Conservation (phyloP, 2,797 vertebrate species). For the Pterois miles region DNA sequence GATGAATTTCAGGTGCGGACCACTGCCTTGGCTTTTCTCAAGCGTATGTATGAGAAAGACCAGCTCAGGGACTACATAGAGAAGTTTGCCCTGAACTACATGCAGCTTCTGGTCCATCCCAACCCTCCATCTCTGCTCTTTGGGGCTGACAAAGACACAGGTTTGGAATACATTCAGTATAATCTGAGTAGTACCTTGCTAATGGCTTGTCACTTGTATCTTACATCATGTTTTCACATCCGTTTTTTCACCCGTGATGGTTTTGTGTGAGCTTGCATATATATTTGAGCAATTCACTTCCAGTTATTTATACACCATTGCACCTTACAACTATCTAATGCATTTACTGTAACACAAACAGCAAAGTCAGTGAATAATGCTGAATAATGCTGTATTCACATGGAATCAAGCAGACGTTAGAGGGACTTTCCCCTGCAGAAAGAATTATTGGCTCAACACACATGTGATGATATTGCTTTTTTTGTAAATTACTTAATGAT, state of each 20-base stretch:
- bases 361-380: background rate
- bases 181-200: too few relatives aligned
- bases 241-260: fast-evolving
- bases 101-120: conserved; percentile 96
- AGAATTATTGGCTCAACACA: too few relatives aligned
- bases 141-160: conserved; percentile 95
- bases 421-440: too few relatives aligned
- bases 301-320: background rate
- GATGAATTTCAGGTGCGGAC: conserved; percentile 86
- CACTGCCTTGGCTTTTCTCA: conserved; percentile 92
- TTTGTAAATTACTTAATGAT: too few relatives aligned
- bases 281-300: background rate
- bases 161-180: conserved; percentile 58
- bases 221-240: background rate
- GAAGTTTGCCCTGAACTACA: conserved; percentile 95
- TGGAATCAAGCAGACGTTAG: fast-evolving
- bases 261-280: background rate
- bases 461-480: fast-evolving
- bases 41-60: conserved; percentile 95
- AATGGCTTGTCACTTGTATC: background rate
- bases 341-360: background rate
- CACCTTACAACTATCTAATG: background rate
- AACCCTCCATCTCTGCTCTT: conserved; percentile 95
- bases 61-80: conserved; percentile 94
- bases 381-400: too few relatives aligned